Evolutionary conservation across 2,888 invertebrate species (phyloP).

Genomic region (Cybosia mesomella): DNA sequence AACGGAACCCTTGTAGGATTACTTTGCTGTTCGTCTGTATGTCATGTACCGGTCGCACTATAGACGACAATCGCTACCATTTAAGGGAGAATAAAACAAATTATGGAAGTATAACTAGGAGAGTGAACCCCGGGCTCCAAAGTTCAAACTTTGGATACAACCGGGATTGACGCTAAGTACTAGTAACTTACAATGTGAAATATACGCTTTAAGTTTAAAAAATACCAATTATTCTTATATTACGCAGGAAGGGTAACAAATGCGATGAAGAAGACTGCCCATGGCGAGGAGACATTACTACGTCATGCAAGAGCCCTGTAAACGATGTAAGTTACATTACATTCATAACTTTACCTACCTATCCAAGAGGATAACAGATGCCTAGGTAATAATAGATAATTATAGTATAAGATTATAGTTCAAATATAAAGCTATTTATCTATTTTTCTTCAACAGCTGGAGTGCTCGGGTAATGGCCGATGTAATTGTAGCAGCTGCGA

Average conservation of each 20-base stretch:
- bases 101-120: too few relatives aligned
- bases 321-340: slow-evolving; percentile 10
- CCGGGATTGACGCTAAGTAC: too few relatives aligned
- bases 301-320: neutral
- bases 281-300: slow-evolving; percentile 3
- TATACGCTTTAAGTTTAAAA: too few relatives aligned
- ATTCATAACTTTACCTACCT: neutral
- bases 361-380: neutral
- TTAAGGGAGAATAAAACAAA: too few relatives aligned
- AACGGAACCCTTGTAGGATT: too few relatives aligned
- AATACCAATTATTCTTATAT: neutral
- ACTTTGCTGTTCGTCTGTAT: too few relatives aligned
- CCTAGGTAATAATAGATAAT: neutral
- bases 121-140: too few relatives aligned
- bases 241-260: slow-evolving; percentile 6
- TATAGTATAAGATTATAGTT: neutral
- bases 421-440: neutral
- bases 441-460: slow-evolving; percentile 20
- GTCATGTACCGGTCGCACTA: too few relatives aligned
- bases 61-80: too few relatives aligned
- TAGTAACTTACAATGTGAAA: too few relatives aligned
- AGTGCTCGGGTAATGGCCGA: slow-evolving; percentile 74
- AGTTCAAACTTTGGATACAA: too few relatives aligned
- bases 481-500: slow-evolving; percentile 71
- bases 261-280: slow-evolving; percentile 11